phyloP scores from a whole-genome alignment of 1,140 invertebrate species.

The Drosophila kurseongensis region DNA sequence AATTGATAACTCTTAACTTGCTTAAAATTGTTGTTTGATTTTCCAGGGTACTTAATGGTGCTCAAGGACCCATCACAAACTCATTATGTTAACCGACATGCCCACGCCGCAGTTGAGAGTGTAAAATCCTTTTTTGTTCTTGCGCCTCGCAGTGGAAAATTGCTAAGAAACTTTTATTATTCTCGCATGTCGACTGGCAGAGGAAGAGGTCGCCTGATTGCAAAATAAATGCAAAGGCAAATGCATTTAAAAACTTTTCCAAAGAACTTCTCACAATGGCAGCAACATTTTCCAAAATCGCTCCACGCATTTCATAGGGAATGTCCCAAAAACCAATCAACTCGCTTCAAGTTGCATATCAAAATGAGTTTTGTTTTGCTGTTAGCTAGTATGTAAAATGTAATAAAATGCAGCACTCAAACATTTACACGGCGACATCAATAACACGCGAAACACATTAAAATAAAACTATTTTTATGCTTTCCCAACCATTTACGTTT shows the following conservation, averaged over 20 bases:
- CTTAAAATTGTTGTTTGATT: neutral
- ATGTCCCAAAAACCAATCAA: constrained; percentile 66
- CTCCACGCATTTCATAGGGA: constrained; percentile 27
- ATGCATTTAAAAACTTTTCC: constrained; percentile 63
- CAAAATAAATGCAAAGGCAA: constrained; percentile 69
- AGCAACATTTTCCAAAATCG: constrained; percentile 49
- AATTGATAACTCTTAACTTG: neutral
- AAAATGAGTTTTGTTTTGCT: constrained; percentile 36
- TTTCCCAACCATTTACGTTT: constrained; percentile 9
- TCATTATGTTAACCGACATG: constrained; percentile 9
- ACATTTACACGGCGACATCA: constrained; percentile 62
- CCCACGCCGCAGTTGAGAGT: constrained; percentile 10
- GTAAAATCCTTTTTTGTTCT: constrained; percentile 53
- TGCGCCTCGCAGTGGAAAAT: constrained; percentile 36
- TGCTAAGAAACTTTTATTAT: constrained; percentile 68
- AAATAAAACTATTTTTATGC: constrained; percentile 64
- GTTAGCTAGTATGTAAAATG: constrained; percentile 32
- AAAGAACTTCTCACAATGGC: constrained; percentile 33
- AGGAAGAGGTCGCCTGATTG: constrained; percentile 42
- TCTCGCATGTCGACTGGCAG: constrained; percentile 49
- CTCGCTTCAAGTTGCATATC: constrained; percentile 41
- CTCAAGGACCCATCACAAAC: neutral
- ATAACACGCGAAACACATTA: constrained; percentile 51
- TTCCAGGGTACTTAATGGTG: neutral
- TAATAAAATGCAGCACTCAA: constrained; percentile 68